Evolutionary conservation across 2,797 vertebrate species (phyloP).

Genomic region (Anguilla marmorata): DNA sequence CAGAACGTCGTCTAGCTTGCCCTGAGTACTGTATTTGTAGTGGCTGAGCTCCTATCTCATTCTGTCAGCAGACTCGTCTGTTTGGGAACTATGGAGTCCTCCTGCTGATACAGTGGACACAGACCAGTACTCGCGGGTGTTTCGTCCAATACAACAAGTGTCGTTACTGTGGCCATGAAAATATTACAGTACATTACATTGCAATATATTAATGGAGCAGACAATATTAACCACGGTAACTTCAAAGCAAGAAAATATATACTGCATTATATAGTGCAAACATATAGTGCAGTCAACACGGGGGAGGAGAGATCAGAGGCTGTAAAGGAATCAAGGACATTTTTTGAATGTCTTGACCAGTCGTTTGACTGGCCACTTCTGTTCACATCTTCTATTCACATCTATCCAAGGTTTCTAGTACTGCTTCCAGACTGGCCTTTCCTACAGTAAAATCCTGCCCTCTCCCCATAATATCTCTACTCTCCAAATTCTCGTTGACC

Average conservation of each 20-base stretch:
- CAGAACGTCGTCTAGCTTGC: background rate
- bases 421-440: background rate
- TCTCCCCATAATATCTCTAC: background rate
- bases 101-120: background rate
- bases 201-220: background rate
- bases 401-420: background rate
- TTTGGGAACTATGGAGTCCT: constrained; percentile 4
- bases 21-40: background rate
- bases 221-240: background rate
- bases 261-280: background rate
- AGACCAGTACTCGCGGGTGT: background rate
- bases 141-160: background rate
- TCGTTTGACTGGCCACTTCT: background rate
- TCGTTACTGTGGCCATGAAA: background rate
- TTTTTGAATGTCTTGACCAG: too few relatives aligned
- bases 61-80: background rate
- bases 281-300: background rate
- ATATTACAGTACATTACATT: background rate
- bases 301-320: background rate
- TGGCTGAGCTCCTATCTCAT: background rate
- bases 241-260: background rate
- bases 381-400: background rate
- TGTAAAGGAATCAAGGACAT: background rate
- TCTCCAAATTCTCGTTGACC: background rate
- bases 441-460: background rate